Conservation (phyloP, 2,888 invertebrate species). For the Alentia gelatinosa region DNA sequence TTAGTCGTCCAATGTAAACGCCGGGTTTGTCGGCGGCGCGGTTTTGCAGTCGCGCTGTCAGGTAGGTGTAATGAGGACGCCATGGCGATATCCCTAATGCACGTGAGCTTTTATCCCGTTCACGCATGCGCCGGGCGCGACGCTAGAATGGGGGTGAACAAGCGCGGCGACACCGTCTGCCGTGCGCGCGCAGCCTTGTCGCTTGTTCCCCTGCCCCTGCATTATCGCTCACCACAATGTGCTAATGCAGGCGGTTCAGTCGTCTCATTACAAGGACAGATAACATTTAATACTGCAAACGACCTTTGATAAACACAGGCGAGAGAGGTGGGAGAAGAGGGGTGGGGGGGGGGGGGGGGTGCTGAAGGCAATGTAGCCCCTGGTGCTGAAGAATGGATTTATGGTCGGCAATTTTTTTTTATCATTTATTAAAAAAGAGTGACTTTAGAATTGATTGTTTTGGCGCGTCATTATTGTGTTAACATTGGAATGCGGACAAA, state of each 20-base stretch:
- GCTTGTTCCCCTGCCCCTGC: background rate
- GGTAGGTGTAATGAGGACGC: background rate
- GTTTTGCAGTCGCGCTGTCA: too few species aligned
- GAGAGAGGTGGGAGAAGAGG: background rate
- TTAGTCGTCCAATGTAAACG: too few species aligned
- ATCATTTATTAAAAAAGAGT: constrained; percentile 20
- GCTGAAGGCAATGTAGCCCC: background rate
- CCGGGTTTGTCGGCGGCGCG: too few species aligned
- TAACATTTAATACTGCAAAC: constrained; percentile 1
- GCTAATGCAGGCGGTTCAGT: constrained; percentile 13
- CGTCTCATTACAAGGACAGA: constrained; percentile 6
- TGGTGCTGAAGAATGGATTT: constrained; percentile 42
- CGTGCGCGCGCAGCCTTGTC: background rate
- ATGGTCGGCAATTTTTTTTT: background rate
- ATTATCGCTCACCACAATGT: constrained; percentile 30
- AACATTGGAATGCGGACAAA: constrained; percentile 11
- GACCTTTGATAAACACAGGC: constrained; percentile 25
- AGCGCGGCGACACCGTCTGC: background rate
- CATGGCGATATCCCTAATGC: constrained; percentile 4
- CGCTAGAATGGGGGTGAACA: background rate
- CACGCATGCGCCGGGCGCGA: background rate
- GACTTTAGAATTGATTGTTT: constrained; percentile 37
- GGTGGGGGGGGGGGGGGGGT: background rate
- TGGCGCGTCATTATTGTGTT: constrained; percentile 23
- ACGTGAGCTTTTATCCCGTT: background rate